Evolutionary conservation across 2,113 vertebrate genomes (phyloP).

Genomic region (Apistogramma diplotaenia): DNA sequence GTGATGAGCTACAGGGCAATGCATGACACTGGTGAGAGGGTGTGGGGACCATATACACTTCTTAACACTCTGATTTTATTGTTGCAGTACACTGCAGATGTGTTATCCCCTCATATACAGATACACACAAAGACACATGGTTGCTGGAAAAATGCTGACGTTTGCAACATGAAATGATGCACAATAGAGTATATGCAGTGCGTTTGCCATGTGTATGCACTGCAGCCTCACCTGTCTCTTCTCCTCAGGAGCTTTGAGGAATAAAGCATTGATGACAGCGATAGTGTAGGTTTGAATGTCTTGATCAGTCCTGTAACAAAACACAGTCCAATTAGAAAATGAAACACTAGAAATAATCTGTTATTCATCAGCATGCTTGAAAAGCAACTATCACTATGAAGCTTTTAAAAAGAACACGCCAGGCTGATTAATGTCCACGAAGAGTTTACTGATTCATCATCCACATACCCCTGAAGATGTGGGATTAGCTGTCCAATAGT

Average conservation of each 20-base stretch:
- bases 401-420: neutral
- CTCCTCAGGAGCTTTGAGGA: constrained; percentile 96
- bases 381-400: neutral
- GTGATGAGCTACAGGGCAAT: constrained; percentile 21
- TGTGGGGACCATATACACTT: no score
- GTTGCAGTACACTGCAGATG: neutral
- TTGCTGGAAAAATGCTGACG: neutral
- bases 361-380: neutral
- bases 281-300: constrained; percentile 98
- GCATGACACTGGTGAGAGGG: neutral
- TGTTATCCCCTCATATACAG: neutral
- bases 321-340: neutral
- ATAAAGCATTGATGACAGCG: constrained; percentile 96
- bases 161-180: neutral
- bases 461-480: constrained; percentile 91
- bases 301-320: constrained; percentile 85
- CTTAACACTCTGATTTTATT: neutral
- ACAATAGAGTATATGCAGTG: neutral
- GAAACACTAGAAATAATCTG: neutral
- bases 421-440: neutral
- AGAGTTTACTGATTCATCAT: neutral
- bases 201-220: neutral
- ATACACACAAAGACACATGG: neutral
- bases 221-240: constrained; percentile 88
- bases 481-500: constrained; percentile 98